Evolutionary conservation across 1,140 invertebrate species (phyloP).

Genomic region (Triops longicaudatus): DNA sequence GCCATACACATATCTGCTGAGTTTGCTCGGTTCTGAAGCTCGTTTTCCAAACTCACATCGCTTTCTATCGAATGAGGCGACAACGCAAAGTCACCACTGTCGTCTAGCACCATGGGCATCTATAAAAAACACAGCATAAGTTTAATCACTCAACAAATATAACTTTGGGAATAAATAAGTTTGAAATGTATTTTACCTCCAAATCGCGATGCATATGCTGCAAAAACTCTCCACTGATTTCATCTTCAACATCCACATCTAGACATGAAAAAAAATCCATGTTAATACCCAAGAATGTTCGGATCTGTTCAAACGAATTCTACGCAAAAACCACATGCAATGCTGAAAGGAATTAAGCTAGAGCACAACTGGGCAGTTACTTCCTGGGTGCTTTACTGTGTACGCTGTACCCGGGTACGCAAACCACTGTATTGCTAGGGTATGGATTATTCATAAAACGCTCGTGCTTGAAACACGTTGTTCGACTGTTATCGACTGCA

Average conservation of each 20-base stretch:
- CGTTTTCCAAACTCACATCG: background rate
- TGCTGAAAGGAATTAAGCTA: background rate
- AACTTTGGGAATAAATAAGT: too few species aligned
- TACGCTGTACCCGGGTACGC: background rate
- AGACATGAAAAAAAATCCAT: background rate
- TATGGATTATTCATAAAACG: constrained; percentile 15
- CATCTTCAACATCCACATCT: background rate
- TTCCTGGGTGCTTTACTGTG: background rate
- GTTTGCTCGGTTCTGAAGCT: background rate
- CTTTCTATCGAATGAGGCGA: constrained; percentile 9
- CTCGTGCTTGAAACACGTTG: background rate
- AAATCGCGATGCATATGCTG: background rate
- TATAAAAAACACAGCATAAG: background rate
- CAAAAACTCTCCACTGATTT: background rate
- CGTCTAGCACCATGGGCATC: background rate
- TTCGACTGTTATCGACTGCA: background rate
- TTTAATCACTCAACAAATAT: background rate
- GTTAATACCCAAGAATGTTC: background rate
- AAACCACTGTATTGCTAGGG: background rate
- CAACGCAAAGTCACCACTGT: background rate
- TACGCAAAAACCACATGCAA: background rate
- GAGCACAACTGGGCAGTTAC: background rate
- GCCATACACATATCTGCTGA: background rate
- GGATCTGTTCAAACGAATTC: too few species aligned
- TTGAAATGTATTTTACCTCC: background rate